These are phyloP conservation scores for Trogon surrucura DNA, from an alignment of 2,113 vertebrate genomes.

Conservation along the genomic window DNA sequence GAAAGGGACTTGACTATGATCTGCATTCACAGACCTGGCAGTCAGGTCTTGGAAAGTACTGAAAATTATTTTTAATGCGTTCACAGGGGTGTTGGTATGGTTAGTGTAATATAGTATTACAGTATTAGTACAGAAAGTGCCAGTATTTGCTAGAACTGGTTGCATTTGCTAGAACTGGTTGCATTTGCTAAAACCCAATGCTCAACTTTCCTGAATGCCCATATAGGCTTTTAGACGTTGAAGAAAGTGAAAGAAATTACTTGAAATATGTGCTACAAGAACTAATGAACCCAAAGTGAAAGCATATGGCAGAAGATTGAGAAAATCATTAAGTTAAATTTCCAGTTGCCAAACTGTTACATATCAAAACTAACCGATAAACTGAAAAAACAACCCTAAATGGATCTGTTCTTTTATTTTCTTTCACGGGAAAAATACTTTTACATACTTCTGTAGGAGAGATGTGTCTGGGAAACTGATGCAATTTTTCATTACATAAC, in stretches of 20 bases:
- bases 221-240: neutral
- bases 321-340: neutral
- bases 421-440: neutral
- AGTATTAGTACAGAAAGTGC: neutral
- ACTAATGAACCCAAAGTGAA: neutral
- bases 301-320: neutral
- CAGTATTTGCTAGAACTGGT: neutral
- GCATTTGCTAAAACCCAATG: neutral
- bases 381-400: neutral
- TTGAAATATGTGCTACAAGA: neutral
- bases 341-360: neutral
- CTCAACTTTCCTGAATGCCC: neutral
- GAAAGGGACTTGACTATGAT: neutral
- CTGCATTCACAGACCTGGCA: neutral
- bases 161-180: neutral
- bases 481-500: neutral
- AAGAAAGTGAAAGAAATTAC: neutral
- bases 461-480: neutral
- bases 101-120: neutral
- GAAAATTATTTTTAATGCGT: neutral
- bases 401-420: neutral
- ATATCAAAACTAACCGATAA: neutral
- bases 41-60: neutral
- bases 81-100: neutral
- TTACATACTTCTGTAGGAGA: neutral